Evolutionary conservation across 2,113 vertebrate species (phyloP).

Genomic region (Phrynocephalus versicolor): DNA sequence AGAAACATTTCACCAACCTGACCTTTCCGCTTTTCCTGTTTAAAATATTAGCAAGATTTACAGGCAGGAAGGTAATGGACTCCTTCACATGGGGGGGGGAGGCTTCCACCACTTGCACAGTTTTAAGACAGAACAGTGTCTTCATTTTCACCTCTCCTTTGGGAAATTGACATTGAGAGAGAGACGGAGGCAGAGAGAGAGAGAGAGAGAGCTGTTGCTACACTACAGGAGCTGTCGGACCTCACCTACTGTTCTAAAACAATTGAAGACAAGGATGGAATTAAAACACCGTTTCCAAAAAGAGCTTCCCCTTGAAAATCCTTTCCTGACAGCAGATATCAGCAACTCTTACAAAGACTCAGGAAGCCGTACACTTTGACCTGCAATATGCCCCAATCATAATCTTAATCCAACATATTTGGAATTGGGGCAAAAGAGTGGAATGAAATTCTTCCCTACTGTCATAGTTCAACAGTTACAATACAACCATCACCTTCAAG

Average conservation of each 20-base stretch:
- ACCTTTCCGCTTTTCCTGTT: constrained; percentile 9
- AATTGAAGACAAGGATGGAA: background rate
- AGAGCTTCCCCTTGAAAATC: background rate
- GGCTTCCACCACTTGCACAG: background rate
- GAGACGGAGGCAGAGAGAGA: no score
- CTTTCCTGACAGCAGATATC: background rate
- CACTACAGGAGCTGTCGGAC: no score
- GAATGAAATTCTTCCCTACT: no score
- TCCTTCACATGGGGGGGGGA: background rate
- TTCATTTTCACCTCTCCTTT: background rate
- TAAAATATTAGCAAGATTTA: constrained; percentile 24
- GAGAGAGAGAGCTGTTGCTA: background rate
- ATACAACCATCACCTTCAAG: no score
- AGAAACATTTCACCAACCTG: constrained; percentile 9
- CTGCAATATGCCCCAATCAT: background rate
- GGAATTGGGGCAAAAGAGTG: no score
- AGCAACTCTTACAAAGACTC: background rate
- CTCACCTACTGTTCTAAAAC: background rate
- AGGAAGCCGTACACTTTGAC: no score
- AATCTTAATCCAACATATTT: background rate
- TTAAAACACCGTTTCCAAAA: background rate
- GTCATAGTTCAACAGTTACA: no score
- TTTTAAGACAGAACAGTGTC: background rate
- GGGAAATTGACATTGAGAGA: background rate
- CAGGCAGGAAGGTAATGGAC: background rate